Base-by-base conservation (phyloP, 2,113 vertebrate genomes). In the Pelvicachromis taeniatus region DNA sequence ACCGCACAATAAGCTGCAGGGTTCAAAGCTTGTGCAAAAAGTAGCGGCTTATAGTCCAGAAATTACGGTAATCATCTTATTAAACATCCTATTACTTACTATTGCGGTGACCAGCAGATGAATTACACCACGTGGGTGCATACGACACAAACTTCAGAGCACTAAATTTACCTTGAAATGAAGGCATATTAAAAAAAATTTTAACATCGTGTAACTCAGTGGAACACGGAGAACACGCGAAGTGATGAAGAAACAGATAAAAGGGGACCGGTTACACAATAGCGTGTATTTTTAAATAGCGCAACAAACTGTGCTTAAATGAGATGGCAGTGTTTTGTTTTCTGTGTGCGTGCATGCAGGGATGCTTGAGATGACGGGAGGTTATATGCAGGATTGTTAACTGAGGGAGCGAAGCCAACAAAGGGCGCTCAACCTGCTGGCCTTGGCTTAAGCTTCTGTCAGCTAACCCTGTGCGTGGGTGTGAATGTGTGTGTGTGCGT, bases 401-500 rank as follows among this genome's bases (percentile, higher is more conserved):
- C 48, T 21, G 38, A 84, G 75, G 81, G n/a, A 77, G 59, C 2
- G 4, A 75, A 68, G 86, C 80, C 68, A 85, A 16, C 33, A 79
- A 48, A 85, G 79, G 79, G 52, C 4, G 1, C 19, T 56, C 14
- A 58, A 40, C 52, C 63, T 77, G 23, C 55, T 68, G 78, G 33
- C 68, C 68, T 78, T 14, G 4, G 42, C 68, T 81, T 53, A 68
- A 58, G 83, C 58, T 85, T 26, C 82, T 89, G 78, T 86, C 84
- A 81, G 26, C 61, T 53, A 78, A 55, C 26, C 35, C 16, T 48
- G 5, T 83, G 63, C 26, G 12, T 26, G 52, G 5, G 5, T 58
- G 65, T 80, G 61, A 78, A 59, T 79, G 35, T 80, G 45, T 42
- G 59, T 48, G 42, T 48, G 42, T 48, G 4, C 13, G 42, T 45